These are phyloP conservation scores for Amphipyra tragopoginis DNA, from an alignment of 2,888 invertebrate genomes.

Conservation along the genomic window DNA sequence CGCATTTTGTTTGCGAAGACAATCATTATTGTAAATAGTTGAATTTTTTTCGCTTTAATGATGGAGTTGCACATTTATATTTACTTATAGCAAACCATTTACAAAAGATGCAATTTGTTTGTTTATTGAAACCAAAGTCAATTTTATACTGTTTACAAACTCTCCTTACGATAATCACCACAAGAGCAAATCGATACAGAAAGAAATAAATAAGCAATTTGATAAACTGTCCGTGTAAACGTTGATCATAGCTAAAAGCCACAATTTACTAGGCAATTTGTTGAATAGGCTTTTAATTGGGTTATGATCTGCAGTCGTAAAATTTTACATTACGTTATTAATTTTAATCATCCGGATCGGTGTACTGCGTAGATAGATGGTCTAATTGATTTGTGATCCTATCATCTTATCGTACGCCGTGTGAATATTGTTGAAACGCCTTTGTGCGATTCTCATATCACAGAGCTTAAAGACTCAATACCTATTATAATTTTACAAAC, in stretches of 20 bases:
- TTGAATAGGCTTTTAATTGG: background rate
- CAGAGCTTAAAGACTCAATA: too few species aligned
- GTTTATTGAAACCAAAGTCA: constrained; percentile 11
- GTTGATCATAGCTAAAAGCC: constrained; percentile 6
- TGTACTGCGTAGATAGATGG: constrained; percentile 2
- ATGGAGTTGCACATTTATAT: too few species aligned
- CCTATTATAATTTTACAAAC: too few species aligned
- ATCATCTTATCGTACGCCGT: constrained; percentile 1
- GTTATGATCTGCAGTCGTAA: constrained; percentile 7
- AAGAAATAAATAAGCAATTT: constrained; percentile 17
- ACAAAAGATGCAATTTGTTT: constrained; percentile 14
- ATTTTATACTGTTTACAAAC: constrained; percentile 17
- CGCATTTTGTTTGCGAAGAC: background rate
- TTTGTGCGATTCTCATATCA: too few species aligned
- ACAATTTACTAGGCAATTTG: constrained; percentile 15
- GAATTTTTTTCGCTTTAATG: too few species aligned
- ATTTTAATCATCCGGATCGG: constrained; percentile 1
- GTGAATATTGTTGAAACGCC: too few species aligned
- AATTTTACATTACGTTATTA: constrained; percentile 5
- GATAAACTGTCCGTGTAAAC: constrained; percentile 7
- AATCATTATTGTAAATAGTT: too few species aligned
- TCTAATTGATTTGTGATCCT: constrained; percentile 18
- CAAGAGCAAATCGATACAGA: constrained; percentile 4
- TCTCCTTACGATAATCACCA: background rate
- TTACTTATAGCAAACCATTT: background rate